Conservation (phyloP, 2,113 vertebrate genomes). For the Kryptolebias marmoratus region DNA sequence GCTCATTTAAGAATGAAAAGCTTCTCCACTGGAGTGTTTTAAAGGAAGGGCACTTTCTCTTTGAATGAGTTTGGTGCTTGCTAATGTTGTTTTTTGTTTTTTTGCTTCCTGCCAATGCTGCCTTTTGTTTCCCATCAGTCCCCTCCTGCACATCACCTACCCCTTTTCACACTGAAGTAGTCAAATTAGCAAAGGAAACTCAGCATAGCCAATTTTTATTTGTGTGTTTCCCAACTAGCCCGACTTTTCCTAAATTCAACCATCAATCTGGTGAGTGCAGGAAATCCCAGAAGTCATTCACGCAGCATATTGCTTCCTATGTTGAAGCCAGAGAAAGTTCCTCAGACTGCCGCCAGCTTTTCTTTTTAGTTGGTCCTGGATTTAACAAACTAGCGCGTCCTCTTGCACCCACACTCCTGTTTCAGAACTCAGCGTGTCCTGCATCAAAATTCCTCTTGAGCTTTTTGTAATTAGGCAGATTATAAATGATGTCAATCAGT, state of each 20-base stretch:
- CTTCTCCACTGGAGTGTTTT: slow-evolving; percentile 64
- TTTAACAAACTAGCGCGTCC: slow-evolving; percentile 33
- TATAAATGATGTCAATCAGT: slow-evolving; percentile 68
- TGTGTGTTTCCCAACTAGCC: slow-evolving; percentile 25
- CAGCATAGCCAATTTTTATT: slow-evolving; percentile 12
- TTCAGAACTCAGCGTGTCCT: slow-evolving; percentile 30
- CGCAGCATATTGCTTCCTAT: slow-evolving; percentile 82
- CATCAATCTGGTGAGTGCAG: slow-evolving; percentile 70
- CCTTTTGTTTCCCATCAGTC: slow-evolving; percentile 60
- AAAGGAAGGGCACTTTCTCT: slow-evolving; percentile 34
- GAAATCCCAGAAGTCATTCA: slow-evolving; percentile 82
- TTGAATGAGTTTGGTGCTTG: slow-evolving; percentile 45
- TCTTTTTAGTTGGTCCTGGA: slow-evolving; percentile 44
- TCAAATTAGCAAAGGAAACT: slow-evolving; percentile 34
- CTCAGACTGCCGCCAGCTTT: slow-evolving; percentile 64
- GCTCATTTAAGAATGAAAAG: slow-evolving; percentile 74
- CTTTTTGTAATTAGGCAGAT: slow-evolving; percentile 74
- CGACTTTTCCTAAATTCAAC: slow-evolving; percentile 60
- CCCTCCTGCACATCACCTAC: slow-evolving; percentile 31
- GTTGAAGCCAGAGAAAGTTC: slow-evolving; percentile 62
- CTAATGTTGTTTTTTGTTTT: slow-evolving; percentile 66
- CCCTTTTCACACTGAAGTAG: slow-evolving; percentile 24
- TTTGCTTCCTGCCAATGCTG: slow-evolving; percentile 9
- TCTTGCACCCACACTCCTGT: background rate
- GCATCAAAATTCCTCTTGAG: slow-evolving; percentile 42